A percentile compares a stretch with the other conserved stretches of the same genome.
phyloP scores from a whole-genome alignment of 2,113 vertebrate species.

The Perccottus glenii region DNA sequence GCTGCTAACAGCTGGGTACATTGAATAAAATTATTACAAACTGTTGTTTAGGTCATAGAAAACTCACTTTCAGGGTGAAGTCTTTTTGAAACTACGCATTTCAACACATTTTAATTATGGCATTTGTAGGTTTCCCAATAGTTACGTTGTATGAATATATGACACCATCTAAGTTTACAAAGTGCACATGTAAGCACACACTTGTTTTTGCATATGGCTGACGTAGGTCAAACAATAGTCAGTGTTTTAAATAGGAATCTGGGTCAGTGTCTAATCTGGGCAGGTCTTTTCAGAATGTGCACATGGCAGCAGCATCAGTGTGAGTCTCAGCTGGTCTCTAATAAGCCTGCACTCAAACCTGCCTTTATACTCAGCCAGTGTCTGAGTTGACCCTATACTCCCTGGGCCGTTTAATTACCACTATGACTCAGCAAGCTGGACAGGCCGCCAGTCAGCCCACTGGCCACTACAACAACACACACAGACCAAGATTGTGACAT shows the following conservation, averaged over 20 bases:
- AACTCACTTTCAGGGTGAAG: no score
- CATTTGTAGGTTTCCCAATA: background rate
- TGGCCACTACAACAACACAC: slow-evolving; percentile 41
- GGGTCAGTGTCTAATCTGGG: slow-evolving; percentile 31
- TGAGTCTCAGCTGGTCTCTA: slow-evolving; percentile 36
- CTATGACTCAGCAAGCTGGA: slow-evolving; percentile 66
- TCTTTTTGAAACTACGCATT: no score
- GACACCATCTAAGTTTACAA: background rate
- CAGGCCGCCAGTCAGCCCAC: slow-evolving; percentile 37
- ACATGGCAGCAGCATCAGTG: slow-evolving; percentile 50
- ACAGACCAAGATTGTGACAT: slow-evolving; percentile 64
- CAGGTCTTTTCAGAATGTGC: slow-evolving; percentile 35
- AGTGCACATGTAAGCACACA: slow-evolving; percentile 1
- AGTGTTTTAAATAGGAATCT: slow-evolving; percentile 40
- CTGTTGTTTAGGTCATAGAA: no score
- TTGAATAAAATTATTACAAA: no score
- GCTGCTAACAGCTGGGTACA: no score
- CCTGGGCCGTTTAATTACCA: slow-evolving; percentile 74
- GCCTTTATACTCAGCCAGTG: slow-evolving; percentile 60
- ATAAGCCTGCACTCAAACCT: slow-evolving; percentile 46
- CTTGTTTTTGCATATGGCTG: background rate
- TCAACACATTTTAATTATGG: background rate
- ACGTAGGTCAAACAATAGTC: slow-evolving; percentile 38
- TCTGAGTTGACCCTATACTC: slow-evolving; percentile 70
- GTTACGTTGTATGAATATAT: background rate